Conservation (phyloP, 2,888 invertebrate species). For the Syrista parreyssii region DNA sequence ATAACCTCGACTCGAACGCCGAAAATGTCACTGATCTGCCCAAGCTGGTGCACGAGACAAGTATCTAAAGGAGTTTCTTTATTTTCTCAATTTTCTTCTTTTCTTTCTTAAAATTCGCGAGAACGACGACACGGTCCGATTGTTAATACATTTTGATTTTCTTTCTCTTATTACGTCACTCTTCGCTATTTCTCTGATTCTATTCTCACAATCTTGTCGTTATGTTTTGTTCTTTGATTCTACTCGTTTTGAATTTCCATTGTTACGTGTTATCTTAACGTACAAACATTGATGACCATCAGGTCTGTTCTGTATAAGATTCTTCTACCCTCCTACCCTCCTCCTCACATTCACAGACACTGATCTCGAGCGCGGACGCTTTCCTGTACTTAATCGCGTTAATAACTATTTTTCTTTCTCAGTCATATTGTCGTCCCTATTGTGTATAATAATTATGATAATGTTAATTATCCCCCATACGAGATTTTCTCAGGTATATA, state of each 20-base stretch:
- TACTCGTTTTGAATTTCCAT: too few species aligned
- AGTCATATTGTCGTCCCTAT: background rate
- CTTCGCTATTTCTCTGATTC: constrained; percentile 11
- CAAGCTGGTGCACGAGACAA: constrained; percentile 78
- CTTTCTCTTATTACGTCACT: constrained; percentile 22
- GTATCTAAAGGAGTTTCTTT: constrained; percentile 69
- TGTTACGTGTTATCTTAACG: too few species aligned
- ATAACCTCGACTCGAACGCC: constrained; percentile 57
- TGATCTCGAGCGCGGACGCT: background rate
- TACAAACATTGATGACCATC: too few species aligned
- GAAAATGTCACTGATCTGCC: constrained; percentile 71
- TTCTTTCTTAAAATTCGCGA: background rate
- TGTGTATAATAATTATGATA: background rate
- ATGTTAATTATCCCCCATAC: background rate
- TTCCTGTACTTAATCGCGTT: background rate
- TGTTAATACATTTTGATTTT: background rate
- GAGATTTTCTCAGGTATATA: background rate
- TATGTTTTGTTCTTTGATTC: background rate
- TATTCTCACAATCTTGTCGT: background rate
- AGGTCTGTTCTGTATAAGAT: too few species aligned
- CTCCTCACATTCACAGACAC: background rate
- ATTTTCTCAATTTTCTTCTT: constrained; percentile 21
- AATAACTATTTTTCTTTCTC: background rate
- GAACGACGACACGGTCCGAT: background rate
- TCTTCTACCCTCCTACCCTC: background rate